Conservation (phyloP, 1,140 invertebrate genomes). For the Drosophila orena region DNA sequence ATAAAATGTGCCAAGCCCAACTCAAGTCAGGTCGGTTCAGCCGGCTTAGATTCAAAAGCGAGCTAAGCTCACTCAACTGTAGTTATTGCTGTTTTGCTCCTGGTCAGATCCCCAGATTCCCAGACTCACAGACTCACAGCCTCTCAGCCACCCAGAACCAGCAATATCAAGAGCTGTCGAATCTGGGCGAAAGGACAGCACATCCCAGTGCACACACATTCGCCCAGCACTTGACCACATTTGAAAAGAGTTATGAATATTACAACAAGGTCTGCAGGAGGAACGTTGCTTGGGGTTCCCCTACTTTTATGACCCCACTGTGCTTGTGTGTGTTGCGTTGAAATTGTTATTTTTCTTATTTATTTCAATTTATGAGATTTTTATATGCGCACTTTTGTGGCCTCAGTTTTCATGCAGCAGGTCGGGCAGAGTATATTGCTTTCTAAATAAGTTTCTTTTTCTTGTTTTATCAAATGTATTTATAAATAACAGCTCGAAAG, state of each 20-base stretch:
- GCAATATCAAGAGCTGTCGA: constrained; percentile 61
- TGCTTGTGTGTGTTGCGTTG: constrained; percentile 18
- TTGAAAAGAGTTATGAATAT: constrained; percentile 83
- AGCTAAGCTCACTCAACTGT: constrained; percentile 53
- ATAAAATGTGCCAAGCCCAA: constrained; percentile 65
- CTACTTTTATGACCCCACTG: constrained; percentile 15
- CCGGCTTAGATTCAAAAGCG: constrained; percentile 32
- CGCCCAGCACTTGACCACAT: constrained; percentile 74
- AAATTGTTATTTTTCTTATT: constrained; percentile 82
- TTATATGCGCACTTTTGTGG: constrained; percentile 77
- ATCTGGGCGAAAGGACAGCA: constrained; percentile 29
- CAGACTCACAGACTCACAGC: background rate
- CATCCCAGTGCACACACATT: constrained; percentile 5
- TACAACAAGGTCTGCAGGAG: constrained; percentile 54
- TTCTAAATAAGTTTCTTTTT: constrained; percentile 54
- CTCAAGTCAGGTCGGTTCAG: constrained; percentile 30
- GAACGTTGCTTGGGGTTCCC: constrained; percentile 19
- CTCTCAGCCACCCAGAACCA: background rate
- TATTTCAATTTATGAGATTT: constrained; percentile 82
- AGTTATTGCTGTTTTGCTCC: constrained; percentile 36
- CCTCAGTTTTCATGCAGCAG: constrained; percentile 36
- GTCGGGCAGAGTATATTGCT: constrained; percentile 46
- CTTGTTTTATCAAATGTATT: constrained; percentile 41
- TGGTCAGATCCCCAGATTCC: constrained; percentile 13
- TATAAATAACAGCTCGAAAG: constrained; percentile 24